Evolutionary conservation across 1,140 invertebrate species (phyloP), one percentile per base, ranked within the genome.

Genomic region (Phortica variegata): DNA sequence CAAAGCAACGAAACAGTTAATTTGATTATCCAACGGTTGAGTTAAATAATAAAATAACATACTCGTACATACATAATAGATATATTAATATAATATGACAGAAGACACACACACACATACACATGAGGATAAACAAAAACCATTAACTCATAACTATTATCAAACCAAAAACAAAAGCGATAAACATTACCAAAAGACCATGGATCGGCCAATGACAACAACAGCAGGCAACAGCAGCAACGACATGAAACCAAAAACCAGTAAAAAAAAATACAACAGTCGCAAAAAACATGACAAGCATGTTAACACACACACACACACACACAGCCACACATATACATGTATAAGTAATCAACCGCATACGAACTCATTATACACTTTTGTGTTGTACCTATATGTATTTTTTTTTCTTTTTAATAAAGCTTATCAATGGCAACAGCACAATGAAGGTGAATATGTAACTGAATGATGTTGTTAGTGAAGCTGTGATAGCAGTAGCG

Each of bases 391-490:
- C n/a, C n/a, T n/a, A n/a, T n/a, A n/a, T n/a, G n/a, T 57, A 63
- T 60, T 66, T 63, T 68, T 66, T 66, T 68, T 66, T 63, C 63
- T 68, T 68, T 68, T 68, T 68, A 68, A 68, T 68, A 68, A 68
- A 68, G 63, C 63, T 68, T 68, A 68, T 68, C 63, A 68, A 68
- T 68, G 63, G 38, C 54, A 47, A 34, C 49, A 52, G 49, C 44
- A 52, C n/a, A n/a, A n/a, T n/a, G n/a, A n/a, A n/a, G n/a, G n/a
- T n/a, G n/a, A n/a, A n/a, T n/a, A n/a, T n/a, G n/a, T n/a, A n/a
- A n/a, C n/a, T n/a, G n/a, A n/a, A n/a, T n/a, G n/a, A n/a, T n/a
- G n/a, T n/a, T n/a, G n/a, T n/a, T n/a, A n/a, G n/a, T n/a, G n/a
- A n/a, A n/a, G n/a, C 46, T 51, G 42, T 65, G 58, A 61, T 61